Base-by-base conservation (phyloP, 1,140 invertebrate species). In the Lithobius niger region DNA sequence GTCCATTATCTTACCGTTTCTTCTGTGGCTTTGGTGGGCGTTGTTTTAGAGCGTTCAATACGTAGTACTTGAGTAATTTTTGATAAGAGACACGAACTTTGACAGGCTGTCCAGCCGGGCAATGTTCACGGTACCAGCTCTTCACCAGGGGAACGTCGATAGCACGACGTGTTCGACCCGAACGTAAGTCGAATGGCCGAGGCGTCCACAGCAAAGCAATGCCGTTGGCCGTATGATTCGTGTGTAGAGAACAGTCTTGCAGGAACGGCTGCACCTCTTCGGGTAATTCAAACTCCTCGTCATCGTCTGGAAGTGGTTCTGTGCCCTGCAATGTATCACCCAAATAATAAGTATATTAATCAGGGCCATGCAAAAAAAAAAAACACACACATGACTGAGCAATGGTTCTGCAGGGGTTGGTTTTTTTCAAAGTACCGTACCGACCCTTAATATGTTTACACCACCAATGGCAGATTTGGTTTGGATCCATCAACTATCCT, bases 81-180 rank as follows among this genome's bases (percentile, higher is more conserved):
- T 99, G 97, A 69, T 99, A 99, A 48, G 94, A 98, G 19, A 99
- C 97, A 52, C 97, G 79, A 19, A 99, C 97, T 79, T 99, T 99
- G 0, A 99, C 96, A 0, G 96, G 96, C 76, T 98, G 94, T 2
- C 92, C 92, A 1, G 95, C 91, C 0, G 96, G 96, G 70, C 92
- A 97, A 69, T 99, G 96, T 69, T 99, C 96, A 62, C 71, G 59
- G 63, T 89, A 97, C 97, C 97, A 99, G 3, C 82, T 82, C 72
- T 99, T 99, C 0, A 99, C 95, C 6, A 99, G 68, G 0, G 97
- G 97, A 31, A 99, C 82, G 72, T 99, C 97, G 54, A 99, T 86
- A 3, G 95, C 94, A 65, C 96, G 77, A 52, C 95, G 65, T 25
- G 74, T 77, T 24, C 76, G 63, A 10, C 86, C 88, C 54, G 96